These are phyloP conservation scores for Drosophila greeni DNA, from an alignment of 2,888 invertebrate species.

Conservation along the genomic window DNA sequence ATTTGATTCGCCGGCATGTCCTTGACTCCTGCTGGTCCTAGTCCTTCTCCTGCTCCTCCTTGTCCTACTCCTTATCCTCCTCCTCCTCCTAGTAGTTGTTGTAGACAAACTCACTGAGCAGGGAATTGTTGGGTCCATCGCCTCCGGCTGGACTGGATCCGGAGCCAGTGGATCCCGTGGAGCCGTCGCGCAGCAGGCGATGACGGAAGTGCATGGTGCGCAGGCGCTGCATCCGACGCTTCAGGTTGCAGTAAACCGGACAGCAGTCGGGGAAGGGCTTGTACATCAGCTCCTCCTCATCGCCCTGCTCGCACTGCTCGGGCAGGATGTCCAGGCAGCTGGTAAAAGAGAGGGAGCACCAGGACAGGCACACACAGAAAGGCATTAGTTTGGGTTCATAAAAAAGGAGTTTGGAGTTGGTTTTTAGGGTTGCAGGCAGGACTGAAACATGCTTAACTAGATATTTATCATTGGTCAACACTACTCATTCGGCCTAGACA, in stretches of 20 bases:
- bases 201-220: constrained; percentile 76
- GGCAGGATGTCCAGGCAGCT: constrained; percentile 77
- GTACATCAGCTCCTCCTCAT: constrained; percentile 77
- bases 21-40: too few relatives aligned
- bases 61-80: too few relatives aligned
- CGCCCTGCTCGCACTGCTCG: constrained; percentile 77
- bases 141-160: constrained; percentile 42
- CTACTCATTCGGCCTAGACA: constrained; percentile 78
- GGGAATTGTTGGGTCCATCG: constrained; percentile 45
- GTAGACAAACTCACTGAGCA: constrained; percentile 72
- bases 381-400: constrained; percentile 45
- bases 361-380: constrained; percentile 2
- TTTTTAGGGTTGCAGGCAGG: not conserved
- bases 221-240: constrained; percentile 76
- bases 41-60: too few relatives aligned
- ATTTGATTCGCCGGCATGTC: constrained; percentile 15
- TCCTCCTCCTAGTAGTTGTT: constrained; percentile 55
- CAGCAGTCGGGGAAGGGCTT: constrained; percentile 78
- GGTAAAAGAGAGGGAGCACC: constrained; percentile 22
- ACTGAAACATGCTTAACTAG: constrained; percentile 54
- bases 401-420: too few relatives aligned
- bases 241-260: constrained; percentile 77
- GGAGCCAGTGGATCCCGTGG: constrained; percentile 22
- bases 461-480: constrained; percentile 54
- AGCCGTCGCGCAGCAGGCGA: constrained; percentile 69